Conservation (phyloP, 2,797 vertebrate species). For the Anguilla marmorata region DNA sequence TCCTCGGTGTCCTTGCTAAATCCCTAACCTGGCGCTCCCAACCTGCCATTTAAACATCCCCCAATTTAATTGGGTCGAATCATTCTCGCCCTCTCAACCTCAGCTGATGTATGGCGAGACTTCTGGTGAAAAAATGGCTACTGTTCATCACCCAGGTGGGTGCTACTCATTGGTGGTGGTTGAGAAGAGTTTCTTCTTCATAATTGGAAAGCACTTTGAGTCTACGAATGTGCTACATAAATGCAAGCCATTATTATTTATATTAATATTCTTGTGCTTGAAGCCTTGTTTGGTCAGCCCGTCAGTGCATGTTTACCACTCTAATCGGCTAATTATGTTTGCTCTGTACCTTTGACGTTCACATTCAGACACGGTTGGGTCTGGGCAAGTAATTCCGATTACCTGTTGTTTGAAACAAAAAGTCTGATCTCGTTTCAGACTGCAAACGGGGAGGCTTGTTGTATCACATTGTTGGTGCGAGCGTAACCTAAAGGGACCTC, state of each 20-base stretch:
- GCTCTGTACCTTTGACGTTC: background rate
- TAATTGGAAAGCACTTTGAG: too few species aligned
- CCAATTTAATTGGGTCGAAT: too few species aligned
- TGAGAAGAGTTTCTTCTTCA: too few species aligned
- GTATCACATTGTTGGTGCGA: background rate
- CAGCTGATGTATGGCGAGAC: too few species aligned
- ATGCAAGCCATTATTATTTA: background rate
- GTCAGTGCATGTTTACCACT: background rate
- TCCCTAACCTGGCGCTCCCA: too few species aligned
- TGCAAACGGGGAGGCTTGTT: background rate
- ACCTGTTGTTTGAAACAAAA: background rate
- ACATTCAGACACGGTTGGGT: background rate
- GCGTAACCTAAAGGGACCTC: background rate
- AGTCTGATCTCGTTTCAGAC: background rate
- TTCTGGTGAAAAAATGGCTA: too few species aligned
- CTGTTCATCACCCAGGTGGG: too few species aligned
- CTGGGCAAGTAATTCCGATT: background rate
- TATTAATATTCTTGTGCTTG: background rate
- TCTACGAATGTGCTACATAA: background rate
- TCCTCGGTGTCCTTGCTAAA: too few species aligned
- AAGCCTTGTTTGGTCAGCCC: background rate
- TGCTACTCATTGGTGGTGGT: too few species aligned
- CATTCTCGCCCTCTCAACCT: too few species aligned
- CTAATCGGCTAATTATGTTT: background rate
- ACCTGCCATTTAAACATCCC: too few species aligned